Conservation (phyloP, 2,888 invertebrate genomes). For the Lacanobia oleracea region DNA sequence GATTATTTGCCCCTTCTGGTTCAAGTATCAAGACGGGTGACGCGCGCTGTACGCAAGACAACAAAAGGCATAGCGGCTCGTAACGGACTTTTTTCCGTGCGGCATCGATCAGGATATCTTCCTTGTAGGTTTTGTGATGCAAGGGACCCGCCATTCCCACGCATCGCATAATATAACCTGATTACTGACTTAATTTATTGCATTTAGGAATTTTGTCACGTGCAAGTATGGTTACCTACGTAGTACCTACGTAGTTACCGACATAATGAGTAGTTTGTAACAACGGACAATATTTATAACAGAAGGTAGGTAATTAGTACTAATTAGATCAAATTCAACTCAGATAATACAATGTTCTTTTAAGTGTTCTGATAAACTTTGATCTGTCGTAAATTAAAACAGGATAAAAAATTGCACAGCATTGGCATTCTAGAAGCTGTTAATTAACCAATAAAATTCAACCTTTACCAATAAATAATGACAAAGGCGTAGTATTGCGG, state of each 20-base stretch:
- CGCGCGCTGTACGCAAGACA: constrained; percentile 68
- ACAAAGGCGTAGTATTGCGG: background rate
- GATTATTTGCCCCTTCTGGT: background rate
- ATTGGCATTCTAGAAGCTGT: background rate
- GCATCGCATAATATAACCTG: constrained; percentile 70
- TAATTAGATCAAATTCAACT: background rate
- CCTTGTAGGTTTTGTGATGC: constrained; percentile 78
- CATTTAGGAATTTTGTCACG: constrained; percentile 36
- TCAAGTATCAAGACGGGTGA: constrained; percentile 74
- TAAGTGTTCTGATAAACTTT: background rate
- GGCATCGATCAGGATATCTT: constrained; percentile 83
- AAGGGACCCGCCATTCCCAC: constrained; percentile 80
- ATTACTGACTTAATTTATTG: constrained; percentile 58
- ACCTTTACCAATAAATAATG: background rate
- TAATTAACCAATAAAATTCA: constrained; percentile 15
- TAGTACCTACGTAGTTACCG: background rate
- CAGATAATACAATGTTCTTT: background rate
- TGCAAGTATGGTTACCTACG: background rate
- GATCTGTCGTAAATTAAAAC: background rate
- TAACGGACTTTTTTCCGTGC: constrained; percentile 87
- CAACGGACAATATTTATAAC: background rate
- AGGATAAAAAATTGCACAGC: background rate
- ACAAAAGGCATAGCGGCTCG: constrained; percentile 86
- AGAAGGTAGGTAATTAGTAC: background rate
- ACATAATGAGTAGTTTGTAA: background rate